These are phyloP conservation scores for Etheostoma perlongum DNA, from an alignment of 2,797 vertebrate species.

Conservation along the genomic window DNA sequence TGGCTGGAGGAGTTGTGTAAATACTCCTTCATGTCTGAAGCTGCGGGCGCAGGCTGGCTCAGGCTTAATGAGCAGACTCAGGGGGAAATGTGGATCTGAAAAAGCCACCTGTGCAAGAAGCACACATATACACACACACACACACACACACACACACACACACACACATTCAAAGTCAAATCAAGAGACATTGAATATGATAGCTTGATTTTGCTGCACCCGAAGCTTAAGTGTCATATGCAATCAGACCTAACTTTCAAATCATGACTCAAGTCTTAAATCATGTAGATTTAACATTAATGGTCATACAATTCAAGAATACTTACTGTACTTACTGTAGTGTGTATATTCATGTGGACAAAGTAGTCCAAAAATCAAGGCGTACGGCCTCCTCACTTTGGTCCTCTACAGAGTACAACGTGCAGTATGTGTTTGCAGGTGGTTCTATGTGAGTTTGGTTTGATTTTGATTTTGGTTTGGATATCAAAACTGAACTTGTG, in stretches of 20 bases:
- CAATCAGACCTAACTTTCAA: slow-evolving; percentile 64
- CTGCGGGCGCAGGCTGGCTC: slow-evolving; percentile 51
- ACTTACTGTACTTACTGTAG: slow-evolving; percentile 47
- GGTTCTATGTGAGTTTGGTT: slow-evolving; percentile 58
- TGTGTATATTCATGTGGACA: slow-evolving; percentile 52
- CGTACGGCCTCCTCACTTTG: slow-evolving; percentile 35
- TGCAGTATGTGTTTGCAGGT: slow-evolving; percentile 56
- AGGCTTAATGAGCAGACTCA: slow-evolving; percentile 70
- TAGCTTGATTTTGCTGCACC: slow-evolving; percentile 63
- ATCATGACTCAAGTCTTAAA: slow-evolving; percentile 49
- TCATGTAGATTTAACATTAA: slow-evolving; percentile 52
- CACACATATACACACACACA: slow-evolving; percentile 18
- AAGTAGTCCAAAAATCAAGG: slow-evolving; percentile 29
- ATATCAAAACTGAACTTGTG: slow-evolving; percentile 33
- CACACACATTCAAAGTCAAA: slow-evolving; percentile 46
- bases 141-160: slow-evolving; percentile 19
- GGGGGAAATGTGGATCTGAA: slow-evolving; percentile 68
- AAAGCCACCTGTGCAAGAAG: slow-evolving; percentile 63
- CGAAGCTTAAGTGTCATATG: slow-evolving; percentile 58
- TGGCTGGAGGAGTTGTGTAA: slow-evolving; percentile 46
- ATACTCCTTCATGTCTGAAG: slow-evolving; percentile 48
- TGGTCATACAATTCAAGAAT: slow-evolving; percentile 45
- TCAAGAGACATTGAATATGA: slow-evolving; percentile 55
- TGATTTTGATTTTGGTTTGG: slow-evolving; percentile 59
- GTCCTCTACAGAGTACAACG: slow-evolving; percentile 54